phyloP scores from a whole-genome alignment of 1,140 invertebrate genomes.

The Lepidurus couesii region DNA sequence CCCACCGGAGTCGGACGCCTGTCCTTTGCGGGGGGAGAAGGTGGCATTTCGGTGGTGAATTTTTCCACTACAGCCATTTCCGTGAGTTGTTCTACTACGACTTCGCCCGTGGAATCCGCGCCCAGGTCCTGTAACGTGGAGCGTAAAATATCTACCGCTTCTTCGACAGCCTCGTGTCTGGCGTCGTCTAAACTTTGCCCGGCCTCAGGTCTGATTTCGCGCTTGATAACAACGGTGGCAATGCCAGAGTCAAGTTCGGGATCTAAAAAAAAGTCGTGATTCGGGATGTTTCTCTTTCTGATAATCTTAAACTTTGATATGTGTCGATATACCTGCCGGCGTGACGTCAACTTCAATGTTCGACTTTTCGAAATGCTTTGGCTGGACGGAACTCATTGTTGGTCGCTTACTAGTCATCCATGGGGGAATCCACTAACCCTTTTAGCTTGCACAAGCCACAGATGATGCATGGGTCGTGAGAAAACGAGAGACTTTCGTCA shows the following conservation, averaged over 20 bases:
- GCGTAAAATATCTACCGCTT: constrained; percentile 24
- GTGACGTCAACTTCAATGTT: background rate
- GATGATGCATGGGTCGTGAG: background rate
- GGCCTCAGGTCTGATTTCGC: background rate
- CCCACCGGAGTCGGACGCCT: background rate
- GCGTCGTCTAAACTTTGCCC: constrained; percentile 12
- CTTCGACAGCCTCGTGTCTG: background rate
- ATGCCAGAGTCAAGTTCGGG: background rate
- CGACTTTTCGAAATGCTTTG: background rate
- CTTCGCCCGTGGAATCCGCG: constrained; percentile 10
- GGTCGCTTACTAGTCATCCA: background rate
- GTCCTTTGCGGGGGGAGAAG: background rate
- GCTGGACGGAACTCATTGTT: constrained; percentile 3
- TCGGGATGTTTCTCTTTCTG: too few species aligned
- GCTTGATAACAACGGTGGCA: background rate
- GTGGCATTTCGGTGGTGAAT: background rate
- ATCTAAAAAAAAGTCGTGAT: background rate
- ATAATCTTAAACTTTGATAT: too few species aligned
- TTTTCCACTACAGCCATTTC: background rate
- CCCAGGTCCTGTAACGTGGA: constrained; percentile 6
- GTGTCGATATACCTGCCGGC: background rate
- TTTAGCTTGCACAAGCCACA: background rate
- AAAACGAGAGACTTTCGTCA: background rate
- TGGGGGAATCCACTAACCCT: background rate
- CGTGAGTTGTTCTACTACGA: background rate